phyloP scores from a whole-genome alignment of 2,113 vertebrate genomes.

The Alexandromys fortis region DNA sequence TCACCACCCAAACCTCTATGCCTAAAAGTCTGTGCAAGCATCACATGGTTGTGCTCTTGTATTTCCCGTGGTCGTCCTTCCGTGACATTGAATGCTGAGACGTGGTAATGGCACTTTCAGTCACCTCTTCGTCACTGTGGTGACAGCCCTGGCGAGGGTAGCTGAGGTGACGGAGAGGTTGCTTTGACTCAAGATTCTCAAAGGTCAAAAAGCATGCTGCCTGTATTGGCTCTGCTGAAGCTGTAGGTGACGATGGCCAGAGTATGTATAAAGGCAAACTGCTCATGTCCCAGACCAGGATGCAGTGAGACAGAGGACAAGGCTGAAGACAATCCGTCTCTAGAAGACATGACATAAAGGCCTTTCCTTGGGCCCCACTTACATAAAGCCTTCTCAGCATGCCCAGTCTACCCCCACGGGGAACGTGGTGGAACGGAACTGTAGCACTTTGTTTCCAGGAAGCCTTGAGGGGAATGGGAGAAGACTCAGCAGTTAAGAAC shows the following conservation, averaged over 20 bases:
- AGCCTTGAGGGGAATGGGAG: not conserved
- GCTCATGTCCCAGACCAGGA: not conserved
- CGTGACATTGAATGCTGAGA: too few species aligned
- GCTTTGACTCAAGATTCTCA: not conserved
- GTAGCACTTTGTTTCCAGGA: not conserved
- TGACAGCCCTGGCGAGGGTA: too few species aligned
- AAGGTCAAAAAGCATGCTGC: not conserved
- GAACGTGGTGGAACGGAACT: not conserved
- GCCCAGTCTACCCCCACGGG: too few species aligned
- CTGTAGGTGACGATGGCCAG: too few species aligned
- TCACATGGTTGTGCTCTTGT: not conserved
- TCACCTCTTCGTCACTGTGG: not conserved
- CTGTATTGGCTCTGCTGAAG: not conserved
- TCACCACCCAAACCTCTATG: not conserved
- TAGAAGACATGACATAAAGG: too few species aligned
- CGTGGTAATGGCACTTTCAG: not conserved
- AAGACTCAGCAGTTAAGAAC: not conserved
- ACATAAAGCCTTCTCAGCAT: not conserved
- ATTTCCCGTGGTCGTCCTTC: not conserved
- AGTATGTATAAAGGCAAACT: not conserved
- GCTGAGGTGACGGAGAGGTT: not conserved
- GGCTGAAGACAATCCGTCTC: not conserved
- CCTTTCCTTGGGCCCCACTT: too few species aligned
- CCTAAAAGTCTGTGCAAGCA: not conserved
- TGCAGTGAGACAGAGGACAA: not conserved